Conservation (phyloP, 2,113 vertebrate species). For the Pedetes capensis region DNA sequence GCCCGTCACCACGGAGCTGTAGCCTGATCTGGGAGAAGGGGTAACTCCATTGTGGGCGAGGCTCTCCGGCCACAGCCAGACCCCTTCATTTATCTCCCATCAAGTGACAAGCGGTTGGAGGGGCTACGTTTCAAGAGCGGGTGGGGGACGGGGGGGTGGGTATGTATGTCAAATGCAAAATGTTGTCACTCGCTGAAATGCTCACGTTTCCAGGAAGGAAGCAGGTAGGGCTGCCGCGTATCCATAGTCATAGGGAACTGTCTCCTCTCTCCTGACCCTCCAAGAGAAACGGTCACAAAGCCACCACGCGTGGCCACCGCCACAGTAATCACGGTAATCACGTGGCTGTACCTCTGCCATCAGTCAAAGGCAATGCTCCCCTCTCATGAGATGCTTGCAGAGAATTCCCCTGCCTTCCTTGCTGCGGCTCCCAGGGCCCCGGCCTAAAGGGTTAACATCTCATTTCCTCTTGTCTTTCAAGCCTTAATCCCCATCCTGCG, state of each 20-base stretch:
- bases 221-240: background rate
- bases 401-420: slow-evolving; percentile 42
- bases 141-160: background rate
- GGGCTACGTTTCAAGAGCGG: background rate
- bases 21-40: background rate
- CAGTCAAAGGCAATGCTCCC: slow-evolving; percentile 64
- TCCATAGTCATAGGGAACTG: background rate
- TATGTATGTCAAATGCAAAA: background rate
- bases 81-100: background rate
- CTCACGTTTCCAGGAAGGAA: background rate
- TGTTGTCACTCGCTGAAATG: background rate
- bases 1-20: background rate
- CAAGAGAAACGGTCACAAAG: background rate
- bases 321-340: background rate
- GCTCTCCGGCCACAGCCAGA: background rate
- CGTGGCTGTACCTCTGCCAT: background rate
- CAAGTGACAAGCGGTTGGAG: background rate
- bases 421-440: slow-evolving; percentile 48
- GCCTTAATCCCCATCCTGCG: slow-evolving; percentile 69
- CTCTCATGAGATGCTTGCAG: slow-evolving; percentile 40
- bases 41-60: rapidly evolving
- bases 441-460: slow-evolving; percentile 80
- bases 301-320: background rate
- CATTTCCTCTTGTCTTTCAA: slow-evolving; percentile 78
- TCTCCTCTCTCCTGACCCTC: background rate